Conservation (phyloP, 2,113 vertebrate species). For the Megatriorchis doriae region DNA sequence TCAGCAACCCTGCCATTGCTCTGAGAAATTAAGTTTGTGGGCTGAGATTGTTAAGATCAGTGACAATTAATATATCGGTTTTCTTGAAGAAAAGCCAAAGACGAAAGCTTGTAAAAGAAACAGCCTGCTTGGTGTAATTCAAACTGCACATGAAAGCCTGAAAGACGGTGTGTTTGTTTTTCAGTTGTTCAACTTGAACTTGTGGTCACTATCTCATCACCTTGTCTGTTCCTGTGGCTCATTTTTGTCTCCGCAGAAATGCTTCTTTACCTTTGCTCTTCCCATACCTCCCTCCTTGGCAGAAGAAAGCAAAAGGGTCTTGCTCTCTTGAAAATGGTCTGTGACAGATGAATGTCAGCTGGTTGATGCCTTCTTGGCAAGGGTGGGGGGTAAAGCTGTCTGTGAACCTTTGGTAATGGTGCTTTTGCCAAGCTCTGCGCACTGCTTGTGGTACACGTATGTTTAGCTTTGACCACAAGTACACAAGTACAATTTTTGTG, state of each 20-base stretch:
- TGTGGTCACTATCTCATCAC: background rate
- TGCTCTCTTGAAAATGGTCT: background rate
- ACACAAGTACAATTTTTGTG: background rate
- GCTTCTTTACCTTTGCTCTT: background rate
- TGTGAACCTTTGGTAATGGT: background rate
- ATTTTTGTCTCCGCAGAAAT: background rate
- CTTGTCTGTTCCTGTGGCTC: background rate
- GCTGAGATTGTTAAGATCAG: background rate
- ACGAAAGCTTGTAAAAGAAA: background rate
- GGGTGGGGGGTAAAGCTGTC: background rate
- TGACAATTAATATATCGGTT: background rate
- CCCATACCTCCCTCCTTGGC: background rate
- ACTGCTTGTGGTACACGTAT: accelerated
- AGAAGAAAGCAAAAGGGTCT: background rate
- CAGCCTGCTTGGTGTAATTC: background rate
- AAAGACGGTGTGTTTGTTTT: background rate
- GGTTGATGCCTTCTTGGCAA: background rate
- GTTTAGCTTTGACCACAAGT: background rate
- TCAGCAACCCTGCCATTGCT: background rate
- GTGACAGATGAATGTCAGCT: background rate
- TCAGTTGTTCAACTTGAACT: background rate
- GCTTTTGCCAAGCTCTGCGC: background rate
- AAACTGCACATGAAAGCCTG: background rate
- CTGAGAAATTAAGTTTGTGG: background rate
- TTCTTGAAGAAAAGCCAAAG: background rate